Evolutionary conservation across 64 coral and sea anemone species (phyloP).

Genomic region (Catalaphyllia jardinei): DNA sequence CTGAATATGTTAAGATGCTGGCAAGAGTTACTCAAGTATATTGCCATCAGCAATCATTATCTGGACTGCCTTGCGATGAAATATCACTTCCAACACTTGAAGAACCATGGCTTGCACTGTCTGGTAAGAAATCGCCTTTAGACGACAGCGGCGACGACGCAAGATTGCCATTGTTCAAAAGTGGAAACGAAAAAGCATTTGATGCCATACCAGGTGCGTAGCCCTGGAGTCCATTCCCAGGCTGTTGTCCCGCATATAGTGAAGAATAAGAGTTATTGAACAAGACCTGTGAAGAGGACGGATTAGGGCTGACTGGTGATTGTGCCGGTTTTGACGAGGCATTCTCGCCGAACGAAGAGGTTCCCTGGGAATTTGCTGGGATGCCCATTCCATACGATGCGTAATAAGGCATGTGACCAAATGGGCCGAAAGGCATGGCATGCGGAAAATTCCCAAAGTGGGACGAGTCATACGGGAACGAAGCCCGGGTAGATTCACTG

Average conservation of each 20-base stretch:
- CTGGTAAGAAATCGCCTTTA: slow-evolving; percentile 21
- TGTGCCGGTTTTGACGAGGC: slow-evolving; percentile 12
- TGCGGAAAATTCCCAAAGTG: slow-evolving; percentile 35
- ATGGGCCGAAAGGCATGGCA: slow-evolving; percentile 52
- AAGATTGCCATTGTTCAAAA: slow-evolving; percentile 43
- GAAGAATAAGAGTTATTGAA: slow-evolving; percentile 61
- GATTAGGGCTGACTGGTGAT: slow-evolving; percentile 47
- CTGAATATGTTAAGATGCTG: not conserved
- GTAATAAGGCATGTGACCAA: slow-evolving; percentile 45
- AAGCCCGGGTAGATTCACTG: slow-evolving; percentile 27
- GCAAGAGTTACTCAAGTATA: not conserved
- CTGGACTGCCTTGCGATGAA: slow-evolving; percentile 35
- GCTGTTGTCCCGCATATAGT: slow-evolving; percentile 24
- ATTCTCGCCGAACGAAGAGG: slow-evolving; percentile 7
- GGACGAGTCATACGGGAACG: slow-evolving; percentile 18
- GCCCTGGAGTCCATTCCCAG: slow-evolving; percentile 7
- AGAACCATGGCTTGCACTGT: slow-evolving; percentile 32
- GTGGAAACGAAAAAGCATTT: slow-evolving; percentile 49
- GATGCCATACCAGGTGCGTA: slow-evolving; percentile 33
- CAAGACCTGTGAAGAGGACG: slow-evolving; percentile 38
- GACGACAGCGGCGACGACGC: not conserved
- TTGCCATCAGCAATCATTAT: not conserved
- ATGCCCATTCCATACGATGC: slow-evolving; percentile 33
- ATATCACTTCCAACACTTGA: slow-evolving; percentile 28
- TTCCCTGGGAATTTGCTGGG: slow-evolving; percentile 9